Percentiles rank a stretch among this genome's conserved stretches.
These are phyloP conservation scores for Lanius collurio DNA, from an alignment of 2,113 vertebrate species.

Conservation along the genomic window DNA sequence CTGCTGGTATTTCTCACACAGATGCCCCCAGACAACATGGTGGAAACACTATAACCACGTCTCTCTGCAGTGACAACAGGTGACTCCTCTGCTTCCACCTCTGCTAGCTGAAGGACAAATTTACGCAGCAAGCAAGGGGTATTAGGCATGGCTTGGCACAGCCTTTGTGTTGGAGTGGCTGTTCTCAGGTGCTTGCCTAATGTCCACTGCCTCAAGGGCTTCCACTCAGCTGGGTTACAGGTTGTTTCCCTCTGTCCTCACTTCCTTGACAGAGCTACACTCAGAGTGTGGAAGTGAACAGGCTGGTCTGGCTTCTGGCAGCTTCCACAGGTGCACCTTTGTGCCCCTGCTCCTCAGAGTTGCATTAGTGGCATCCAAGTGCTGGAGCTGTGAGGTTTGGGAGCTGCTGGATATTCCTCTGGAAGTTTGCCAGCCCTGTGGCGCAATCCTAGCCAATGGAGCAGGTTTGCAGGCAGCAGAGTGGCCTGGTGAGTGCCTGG, in stretches of 20 bases:
- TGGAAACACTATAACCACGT: rapidly evolving
- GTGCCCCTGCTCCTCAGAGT: rapidly evolving
- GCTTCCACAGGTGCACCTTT: rapidly evolving
- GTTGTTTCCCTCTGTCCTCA: background rate
- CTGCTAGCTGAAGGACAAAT: background rate
- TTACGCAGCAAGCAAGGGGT: rapidly evolving
- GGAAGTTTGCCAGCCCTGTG: rapidly evolving
- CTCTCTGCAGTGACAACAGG: rapidly evolving
- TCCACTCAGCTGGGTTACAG: background rate
- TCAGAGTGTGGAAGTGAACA: background rate
- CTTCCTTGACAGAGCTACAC: rapidly evolving
- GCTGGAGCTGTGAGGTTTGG: background rate
- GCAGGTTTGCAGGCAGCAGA: rapidly evolving
- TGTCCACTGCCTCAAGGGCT: rapidly evolving
- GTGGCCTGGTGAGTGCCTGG: too few relatives aligned
- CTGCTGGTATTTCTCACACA: background rate
- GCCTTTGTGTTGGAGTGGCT: background rate
- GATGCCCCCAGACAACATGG: rapidly evolving
- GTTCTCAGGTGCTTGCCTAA: background rate
- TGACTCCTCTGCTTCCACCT: background rate
- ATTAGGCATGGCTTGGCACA: rapidly evolving
- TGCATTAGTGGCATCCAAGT: rapidly evolving
- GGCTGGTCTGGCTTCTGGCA: background rate
- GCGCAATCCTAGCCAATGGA: background rate
- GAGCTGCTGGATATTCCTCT: background rate